Base-by-base conservation (phyloP, 2,888 invertebrate genomes). In the Pyralis farinalis region DNA sequence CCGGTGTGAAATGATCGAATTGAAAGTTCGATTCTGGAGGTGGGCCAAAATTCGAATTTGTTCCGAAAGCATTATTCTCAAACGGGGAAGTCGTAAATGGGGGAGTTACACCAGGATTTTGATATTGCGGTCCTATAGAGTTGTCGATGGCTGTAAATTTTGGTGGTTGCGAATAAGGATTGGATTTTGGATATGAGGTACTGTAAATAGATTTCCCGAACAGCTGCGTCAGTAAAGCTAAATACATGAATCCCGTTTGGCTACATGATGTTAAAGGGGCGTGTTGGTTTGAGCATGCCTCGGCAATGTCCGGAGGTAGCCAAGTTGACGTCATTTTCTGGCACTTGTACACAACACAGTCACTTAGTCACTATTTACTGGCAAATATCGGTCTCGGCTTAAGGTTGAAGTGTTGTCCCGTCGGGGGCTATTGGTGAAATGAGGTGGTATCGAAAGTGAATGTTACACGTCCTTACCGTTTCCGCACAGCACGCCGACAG, bases 231-330 rank as follows among this genome's bases (percentile, higher is more conserved):
- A 93, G 56, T 21, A 93, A 65, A 0, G 91, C 80, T 27, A 93
- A 64, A 55, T 92, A 93, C 70, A 93, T 68, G 31, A 90, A 88
- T 0, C 91, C 90, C 0, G 90, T 79, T 10, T 91, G 84, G 1
- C 91, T 88, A 53, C 93, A 93, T 44, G 91, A 91, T 0, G 92
- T 91, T 6, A 85, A 44, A 0, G 91, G 80, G 1, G 87, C 90
- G 1, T 84, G 78, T 41, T 90, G 73, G 5, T 90, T 86, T 0
- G 80, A 63, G 58, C 93, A 93, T 10, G 91, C 73, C 27, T 81
- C 60, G 7, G 87, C 66, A 34, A 93, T 76, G 58, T 93, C 87
- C 1, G 90, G 91, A 4, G 93, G 92, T 33, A 80, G 60, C 92
- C 92, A 93, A 37, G 22, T 48, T 1, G 55, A 48, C 8, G 72